phyloP scores from a whole-genome alignment of 1,140 invertebrate genomes.

The Dermatophagoides farinae region DNA sequence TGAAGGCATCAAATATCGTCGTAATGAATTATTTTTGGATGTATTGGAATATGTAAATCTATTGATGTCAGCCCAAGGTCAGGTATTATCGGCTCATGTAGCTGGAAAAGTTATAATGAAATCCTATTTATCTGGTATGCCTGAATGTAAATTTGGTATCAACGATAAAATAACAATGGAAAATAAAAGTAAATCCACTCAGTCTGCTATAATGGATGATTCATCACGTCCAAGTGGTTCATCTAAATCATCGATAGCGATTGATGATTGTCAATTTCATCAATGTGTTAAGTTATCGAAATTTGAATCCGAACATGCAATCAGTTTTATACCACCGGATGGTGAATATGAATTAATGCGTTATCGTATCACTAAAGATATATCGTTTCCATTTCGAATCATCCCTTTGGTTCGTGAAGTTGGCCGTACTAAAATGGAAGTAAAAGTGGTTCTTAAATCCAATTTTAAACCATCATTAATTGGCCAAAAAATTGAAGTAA shows the following conservation, averaged over 20 bases:
- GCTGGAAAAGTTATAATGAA: conserved; percentile 99
- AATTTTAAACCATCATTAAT: conserved; percentile 96
- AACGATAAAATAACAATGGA: conserved; percentile 99
- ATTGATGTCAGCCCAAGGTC: conserved; percentile 96
- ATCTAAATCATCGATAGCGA: conserved; percentile 88
- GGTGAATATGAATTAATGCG: conserved; percentile 99
- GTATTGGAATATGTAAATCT: conserved; percentile 98
- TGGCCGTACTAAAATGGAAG: conserved; percentile 97
- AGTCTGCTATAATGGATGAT: conserved; percentile 35
- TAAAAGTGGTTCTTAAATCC: conserved; percentile 97
- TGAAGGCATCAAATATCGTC: conserved; percentile 95
- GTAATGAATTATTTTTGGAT: conserved; percentile 97
- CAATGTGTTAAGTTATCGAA: conserved; percentile 99
- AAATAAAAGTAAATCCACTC: conserved; percentile 59
- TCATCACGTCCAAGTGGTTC: conserved; percentile 34
- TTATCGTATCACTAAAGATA: conserved; percentile 99
- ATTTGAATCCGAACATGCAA: conserved; percentile 99
- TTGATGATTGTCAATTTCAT: conserved; percentile 99
- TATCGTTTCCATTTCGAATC: conserved; percentile 94
- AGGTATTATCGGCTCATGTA: conserved; percentile 95
- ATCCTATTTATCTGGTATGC: conserved; percentile 97
- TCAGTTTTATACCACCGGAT: conserved; percentile 98
- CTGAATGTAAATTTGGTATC: conserved; percentile 99
- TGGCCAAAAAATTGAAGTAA: conserved; percentile 89
- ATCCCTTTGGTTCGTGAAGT: conserved; percentile 95